Conservation (phyloP, 2,797 vertebrate genomes). For the Catharus ustulatus region DNA sequence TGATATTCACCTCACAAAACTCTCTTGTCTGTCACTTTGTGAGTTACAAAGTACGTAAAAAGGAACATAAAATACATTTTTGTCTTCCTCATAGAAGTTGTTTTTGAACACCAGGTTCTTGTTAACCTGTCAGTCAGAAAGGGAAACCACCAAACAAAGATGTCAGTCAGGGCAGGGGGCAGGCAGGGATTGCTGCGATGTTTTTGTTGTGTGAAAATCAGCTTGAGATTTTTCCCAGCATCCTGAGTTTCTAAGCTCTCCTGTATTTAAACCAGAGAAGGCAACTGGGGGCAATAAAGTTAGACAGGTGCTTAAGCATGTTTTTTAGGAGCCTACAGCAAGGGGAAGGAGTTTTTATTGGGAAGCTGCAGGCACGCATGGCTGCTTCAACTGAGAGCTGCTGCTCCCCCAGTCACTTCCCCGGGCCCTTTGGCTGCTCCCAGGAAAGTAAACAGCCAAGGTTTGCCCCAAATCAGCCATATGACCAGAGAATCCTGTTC, state of each 20-base stretch:
- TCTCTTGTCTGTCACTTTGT: background rate
- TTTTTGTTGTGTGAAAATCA: background rate
- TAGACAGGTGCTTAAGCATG: background rate
- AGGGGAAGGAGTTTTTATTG: background rate
- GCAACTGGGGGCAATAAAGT: background rate
- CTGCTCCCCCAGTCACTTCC: fast-evolving
- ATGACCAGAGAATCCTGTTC: background rate
- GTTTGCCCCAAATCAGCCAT: background rate
- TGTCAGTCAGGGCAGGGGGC: background rate
- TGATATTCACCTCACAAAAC: background rate
- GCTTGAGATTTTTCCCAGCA: background rate
- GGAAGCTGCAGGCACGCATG: fast-evolving
- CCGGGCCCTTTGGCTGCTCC: background rate
- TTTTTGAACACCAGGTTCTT: background rate
- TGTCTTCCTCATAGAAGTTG: background rate
- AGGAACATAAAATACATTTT: background rate
- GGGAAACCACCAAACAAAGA: background rate
- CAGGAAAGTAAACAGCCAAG: background rate
- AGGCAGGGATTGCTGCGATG: background rate
- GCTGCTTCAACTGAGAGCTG: background rate
- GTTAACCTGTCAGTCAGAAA: background rate
- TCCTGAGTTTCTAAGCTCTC: background rate
- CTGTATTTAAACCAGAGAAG: background rate
- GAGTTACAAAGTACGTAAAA: background rate
- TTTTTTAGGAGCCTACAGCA: background rate